Evolutionary conservation across 2,113 vertebrate species (phyloP), one percentile per base, ranked within the genome.

Genomic region (Syrmaticus mikado): DNA sequence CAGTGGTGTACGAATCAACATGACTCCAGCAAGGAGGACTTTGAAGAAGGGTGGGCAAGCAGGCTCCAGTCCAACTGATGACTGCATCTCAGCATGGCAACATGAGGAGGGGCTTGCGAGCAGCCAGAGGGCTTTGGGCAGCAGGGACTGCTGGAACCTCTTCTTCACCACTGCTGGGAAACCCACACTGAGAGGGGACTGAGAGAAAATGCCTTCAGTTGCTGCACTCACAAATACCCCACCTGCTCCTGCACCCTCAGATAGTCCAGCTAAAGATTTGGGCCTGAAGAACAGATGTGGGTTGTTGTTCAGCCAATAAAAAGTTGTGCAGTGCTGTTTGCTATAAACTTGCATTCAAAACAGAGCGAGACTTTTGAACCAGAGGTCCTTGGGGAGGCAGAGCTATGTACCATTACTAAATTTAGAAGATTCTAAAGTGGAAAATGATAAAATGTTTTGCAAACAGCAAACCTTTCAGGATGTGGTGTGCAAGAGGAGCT

Each of bases 341-440:
- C 41, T 85, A 75, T 85, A 91, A 92, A 78, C 76, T 90, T 78
- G 52, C 43, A 65, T 84, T 64, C 88, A 95, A 94, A 96, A 96
- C 85, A 92, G 85, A 91, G 91, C 22, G 90, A 94, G 87, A 94
- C 93, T 92, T 95, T 92, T 96, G 95, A 96, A 97, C 93, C 67
- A 76, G 65, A 90, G 72, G 85, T 13, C 95, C 76, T 82, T 3
- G 0, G 82, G 87, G 85, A 95, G 61, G 45, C 73, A 83, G 34
- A 94, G 82, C 79, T 95, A 93, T 94, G 95, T 70, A 89, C 82
- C 55, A 91, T 85, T 70, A 82, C 95, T 96, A 95, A 94, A 95
- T 96, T 94, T 96, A 96, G 96, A 95, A 0, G 0, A 55, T 82
- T 94, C 94, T 91, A 46, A 91, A 96, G 78, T 83, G 83, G 90